Evolutionary conservation across 2,113 vertebrate genomes (phyloP), one percentile per base, ranked within the genome.

Genomic region (Sisor rabdophorus): DNA sequence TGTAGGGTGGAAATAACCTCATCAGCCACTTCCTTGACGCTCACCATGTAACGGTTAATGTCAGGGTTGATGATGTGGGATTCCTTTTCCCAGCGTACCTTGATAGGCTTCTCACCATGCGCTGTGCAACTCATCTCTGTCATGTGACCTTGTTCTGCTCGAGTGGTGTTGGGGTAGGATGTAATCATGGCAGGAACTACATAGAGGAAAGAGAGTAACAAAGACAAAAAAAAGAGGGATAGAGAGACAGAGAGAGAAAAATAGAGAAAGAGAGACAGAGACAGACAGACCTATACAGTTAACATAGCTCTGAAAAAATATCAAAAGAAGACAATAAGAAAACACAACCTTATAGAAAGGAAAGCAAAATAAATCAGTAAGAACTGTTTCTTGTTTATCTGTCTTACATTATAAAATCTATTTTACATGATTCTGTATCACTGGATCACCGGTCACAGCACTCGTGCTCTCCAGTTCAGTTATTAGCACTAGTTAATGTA

Each of bases 171-270:
- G 13, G 97, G 96, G 80, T 99, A 98, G 32, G 97, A 98, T 0
- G 95, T 99, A 87, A 99, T 98, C 96, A 98, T 98, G 1, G 97
- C 97, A n/a, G 97, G 97, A 86, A 99, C 97, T 99, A 32, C 82
- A 73, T 22, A 26, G n/a, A 40, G 24, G 30, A 61, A 3, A 36
- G 32, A 36, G 17, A 3, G 7, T 12, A 16, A 63, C 11, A 73
- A 28, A 11, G 50, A 20, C 32, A 73, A 17, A 22, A 3, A n/a
- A 54, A 50, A 36, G 50, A 24, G 48, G 24, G 30, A 61, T 7
- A 36, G 32, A 36, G 17, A 3, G 7, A 63, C 11, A 73, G 36
- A 11, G 50, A 20, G 48, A 73, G n/a, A 22, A 3, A 61, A 80
- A 88, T 71, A 77, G 24, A 76, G 76, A 79, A 64, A 79, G 82